Percentiles rank a stretch among this genome's conserved stretches.
These are phyloP conservation scores for Monodelphis domestica DNA, from an alignment of 2,797 vertebrate genomes.

Conservation along the genomic window DNA sequence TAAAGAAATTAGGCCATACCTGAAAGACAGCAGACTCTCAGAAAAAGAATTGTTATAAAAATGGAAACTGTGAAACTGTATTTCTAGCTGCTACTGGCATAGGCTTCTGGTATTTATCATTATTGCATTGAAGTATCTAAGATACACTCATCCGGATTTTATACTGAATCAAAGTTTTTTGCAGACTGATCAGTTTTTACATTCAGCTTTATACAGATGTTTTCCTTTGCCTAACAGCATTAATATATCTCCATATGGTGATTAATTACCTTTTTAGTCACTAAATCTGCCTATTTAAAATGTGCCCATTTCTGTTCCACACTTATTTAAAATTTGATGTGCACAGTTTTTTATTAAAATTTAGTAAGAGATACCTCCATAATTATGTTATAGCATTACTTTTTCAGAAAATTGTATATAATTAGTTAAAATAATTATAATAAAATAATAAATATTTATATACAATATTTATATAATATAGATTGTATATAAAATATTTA, in stretches of 20 bases:
- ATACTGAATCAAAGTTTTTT: neutral
- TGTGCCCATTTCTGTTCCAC: neutral
- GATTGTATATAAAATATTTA: neutral
- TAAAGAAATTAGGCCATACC: neutral
- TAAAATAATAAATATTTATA: neutral
- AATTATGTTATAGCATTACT: neutral
- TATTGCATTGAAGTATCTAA: neutral
- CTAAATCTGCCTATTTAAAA: neutral
- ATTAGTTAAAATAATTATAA: neutral
- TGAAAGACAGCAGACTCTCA: neutral
- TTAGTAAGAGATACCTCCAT: neutral
- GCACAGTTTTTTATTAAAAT: neutral
- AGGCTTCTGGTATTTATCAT: neutral
- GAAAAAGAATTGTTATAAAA: neutral
- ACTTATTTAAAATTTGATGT: neutral
- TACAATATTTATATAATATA: too few relatives aligned
- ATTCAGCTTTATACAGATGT: neutral
- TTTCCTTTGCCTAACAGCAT: neutral
- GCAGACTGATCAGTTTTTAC: neutral
- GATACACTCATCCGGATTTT: neutral
- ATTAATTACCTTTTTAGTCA: neutral
- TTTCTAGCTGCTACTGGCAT: neutral
- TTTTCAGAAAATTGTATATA: neutral
- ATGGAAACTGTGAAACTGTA: neutral
- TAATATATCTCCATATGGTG: neutral